Evolutionary conservation across 2,797 vertebrate genomes (phyloP).

Genomic region (Naso thynnoides): DNA sequence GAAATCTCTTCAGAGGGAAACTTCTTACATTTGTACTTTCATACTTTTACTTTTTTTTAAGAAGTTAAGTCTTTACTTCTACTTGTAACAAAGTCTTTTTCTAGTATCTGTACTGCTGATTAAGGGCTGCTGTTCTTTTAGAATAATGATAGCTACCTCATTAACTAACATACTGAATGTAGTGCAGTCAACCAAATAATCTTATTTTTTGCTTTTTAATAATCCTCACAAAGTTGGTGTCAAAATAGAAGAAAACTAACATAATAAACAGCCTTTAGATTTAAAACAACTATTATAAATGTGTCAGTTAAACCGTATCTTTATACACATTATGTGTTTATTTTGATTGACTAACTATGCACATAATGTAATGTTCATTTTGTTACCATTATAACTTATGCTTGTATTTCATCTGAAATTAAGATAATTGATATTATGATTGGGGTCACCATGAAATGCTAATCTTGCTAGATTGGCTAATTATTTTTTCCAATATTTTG

Average conservation of each 20-base stretch:
- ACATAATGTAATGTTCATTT: constrained; percentile 14
- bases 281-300: background rate
- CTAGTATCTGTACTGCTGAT: too few species aligned
- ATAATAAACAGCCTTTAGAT: background rate
- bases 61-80: too few species aligned
- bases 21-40: too few species aligned
- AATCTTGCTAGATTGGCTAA: too few species aligned
- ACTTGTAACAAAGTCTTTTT: too few species aligned
- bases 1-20: too few species aligned
- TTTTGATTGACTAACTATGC: constrained; percentile 23
- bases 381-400: constrained; percentile 1
- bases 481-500: too few species aligned
- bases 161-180: background rate
- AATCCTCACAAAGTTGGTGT: background rate
- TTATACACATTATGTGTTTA: constrained; percentile 2
- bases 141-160: background rate
- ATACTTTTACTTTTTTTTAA: too few species aligned
- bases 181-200: too few species aligned
- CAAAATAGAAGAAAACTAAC: background rate
- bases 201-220: background rate
- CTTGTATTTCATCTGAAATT: background rate
- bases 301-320: too few species aligned
- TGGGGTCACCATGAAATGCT: background rate
- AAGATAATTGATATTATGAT: constrained; percentile 6
- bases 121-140: background rate